phyloP scores from a whole-genome alignment of 2,888 invertebrate species.

The Dolichomitus sp. region DNA sequence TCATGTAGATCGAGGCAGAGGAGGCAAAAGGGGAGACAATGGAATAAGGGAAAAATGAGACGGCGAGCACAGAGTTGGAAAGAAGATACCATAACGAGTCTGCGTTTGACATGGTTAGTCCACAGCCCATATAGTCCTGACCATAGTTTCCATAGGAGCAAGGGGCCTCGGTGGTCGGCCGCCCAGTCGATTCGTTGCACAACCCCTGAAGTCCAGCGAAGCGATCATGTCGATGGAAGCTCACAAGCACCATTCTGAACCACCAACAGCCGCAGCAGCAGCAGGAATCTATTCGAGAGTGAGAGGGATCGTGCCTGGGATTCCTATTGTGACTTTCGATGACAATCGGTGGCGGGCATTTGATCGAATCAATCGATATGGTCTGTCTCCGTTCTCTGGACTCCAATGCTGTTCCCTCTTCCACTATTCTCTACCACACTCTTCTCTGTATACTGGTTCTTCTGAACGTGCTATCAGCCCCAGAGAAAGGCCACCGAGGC shows the following conservation, averaged over 20 bases:
- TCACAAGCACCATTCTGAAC: constrained; percentile 44
- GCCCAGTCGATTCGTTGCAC: constrained; percentile 50
- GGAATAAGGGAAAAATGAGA: constrained; percentile 36
- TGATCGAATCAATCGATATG: constrained; percentile 83
- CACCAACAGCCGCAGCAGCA: constrained; percentile 43
- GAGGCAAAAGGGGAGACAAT: constrained; percentile 52
- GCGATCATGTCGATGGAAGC: constrained; percentile 54
- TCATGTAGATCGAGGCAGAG: constrained; percentile 22
- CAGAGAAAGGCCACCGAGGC: constrained; percentile 67
- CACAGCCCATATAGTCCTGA: constrained; percentile 40
- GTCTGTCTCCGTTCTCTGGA: constrained; percentile 69
- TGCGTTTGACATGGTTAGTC: constrained; percentile 69
- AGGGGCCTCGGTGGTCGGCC: constrained; percentile 36
- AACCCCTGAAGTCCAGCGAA: constrained; percentile 53
- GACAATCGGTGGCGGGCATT: constrained; percentile 82
- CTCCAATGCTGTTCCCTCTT: constrained; percentile 20
- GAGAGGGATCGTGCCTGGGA: constrained; percentile 52
- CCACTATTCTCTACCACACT: constrained; percentile 1
- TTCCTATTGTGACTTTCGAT: constrained; percentile 81
- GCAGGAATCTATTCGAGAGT: constrained; percentile 53
- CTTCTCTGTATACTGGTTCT: constrained; percentile 69
- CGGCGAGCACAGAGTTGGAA: constrained; percentile 31
- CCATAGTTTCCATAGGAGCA: constrained; percentile 51
- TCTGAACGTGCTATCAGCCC: constrained; percentile 74
- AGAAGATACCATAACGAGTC: constrained; percentile 69